Percentiles rank a stretch among this genome's conserved stretches.
phyloP scores from a whole-genome alignment of 2,888 invertebrate species.

The Sturmia bella region DNA sequence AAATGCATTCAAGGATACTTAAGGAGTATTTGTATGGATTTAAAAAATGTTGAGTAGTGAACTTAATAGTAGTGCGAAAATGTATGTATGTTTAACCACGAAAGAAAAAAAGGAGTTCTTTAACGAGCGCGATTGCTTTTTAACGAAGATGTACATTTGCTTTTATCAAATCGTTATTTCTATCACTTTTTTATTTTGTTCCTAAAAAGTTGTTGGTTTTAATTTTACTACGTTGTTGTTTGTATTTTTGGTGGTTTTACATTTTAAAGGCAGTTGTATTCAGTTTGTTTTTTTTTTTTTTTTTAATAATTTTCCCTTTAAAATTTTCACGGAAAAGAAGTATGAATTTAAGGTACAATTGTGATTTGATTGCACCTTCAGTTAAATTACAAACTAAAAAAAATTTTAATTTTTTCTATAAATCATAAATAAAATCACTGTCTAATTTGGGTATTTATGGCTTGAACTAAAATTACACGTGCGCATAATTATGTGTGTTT shows the following conservation, averaged over 20 bases:
- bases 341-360: conserved; percentile 58
- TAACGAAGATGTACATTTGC: not conserved
- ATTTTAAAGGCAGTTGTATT: conserved; percentile 68
- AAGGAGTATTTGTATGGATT: conserved; percentile 32
- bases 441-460: too few relatives aligned
- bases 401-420: too few relatives aligned
- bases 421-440: too few relatives aligned
- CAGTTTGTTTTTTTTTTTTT: conserved; percentile 40
- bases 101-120: conserved; percentile 6
- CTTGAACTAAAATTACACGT: too few relatives aligned
- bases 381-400: conserved; percentile 15
- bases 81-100: not conserved
- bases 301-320: conserved; percentile 19
- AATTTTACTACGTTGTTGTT: conserved; percentile 42
- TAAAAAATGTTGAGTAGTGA: conserved; percentile 11
- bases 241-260: conserved; percentile 59
- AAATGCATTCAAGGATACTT: conserved; percentile 7
- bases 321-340: conserved; percentile 8
- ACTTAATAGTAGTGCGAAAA: conserved; percentile 17
- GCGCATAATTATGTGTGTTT: too few relatives aligned
- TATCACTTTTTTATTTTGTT: conserved; percentile 58
- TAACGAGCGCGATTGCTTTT: not conserved
- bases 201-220: conserved; percentile 49
- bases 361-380: conserved; percentile 62
- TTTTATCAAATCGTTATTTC: conserved; percentile 44